Evolutionary conservation across 2,797 vertebrate species (phyloP).

Genomic region (Coracias cyanogaster): DNA sequence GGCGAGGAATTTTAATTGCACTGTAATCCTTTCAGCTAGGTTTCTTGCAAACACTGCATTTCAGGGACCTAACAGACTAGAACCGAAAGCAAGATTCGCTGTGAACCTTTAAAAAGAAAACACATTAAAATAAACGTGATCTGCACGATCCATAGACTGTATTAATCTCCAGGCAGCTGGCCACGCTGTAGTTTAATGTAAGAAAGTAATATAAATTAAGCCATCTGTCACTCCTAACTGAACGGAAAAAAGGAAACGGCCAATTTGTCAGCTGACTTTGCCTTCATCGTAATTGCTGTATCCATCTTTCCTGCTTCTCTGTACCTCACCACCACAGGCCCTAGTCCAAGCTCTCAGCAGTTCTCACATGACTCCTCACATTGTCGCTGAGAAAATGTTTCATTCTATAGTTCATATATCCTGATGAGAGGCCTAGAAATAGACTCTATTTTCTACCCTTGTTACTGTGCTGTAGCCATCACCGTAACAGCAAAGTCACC

Average conservation of each 20-base stretch:
- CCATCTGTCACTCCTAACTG: neutral
- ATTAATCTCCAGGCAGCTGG: neutral
- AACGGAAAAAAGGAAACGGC: neutral
- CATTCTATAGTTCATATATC: neutral
- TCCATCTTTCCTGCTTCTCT: neutral
- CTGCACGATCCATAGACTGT: neutral
- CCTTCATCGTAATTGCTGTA: neutral
- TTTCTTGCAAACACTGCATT: neutral
- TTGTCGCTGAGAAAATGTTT: neutral
- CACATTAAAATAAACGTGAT: neutral
- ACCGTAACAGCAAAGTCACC: neutral
- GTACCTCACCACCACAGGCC: neutral
- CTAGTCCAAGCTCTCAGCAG: neutral
- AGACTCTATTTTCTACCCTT: neutral
- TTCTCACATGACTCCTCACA: neutral
- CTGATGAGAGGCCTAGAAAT: neutral
- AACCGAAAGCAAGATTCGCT: neutral
- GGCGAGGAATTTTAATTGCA: conserved; percentile 64
- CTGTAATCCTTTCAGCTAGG: conserved; percentile 10
- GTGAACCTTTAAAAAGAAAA: neutral
- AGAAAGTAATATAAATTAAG: conserved; percentile 1
- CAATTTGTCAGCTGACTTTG: neutral
- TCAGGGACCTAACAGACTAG: conserved; percentile 14
- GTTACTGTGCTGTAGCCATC: neutral
- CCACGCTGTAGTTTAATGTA: neutral